Conservation (phyloP, 2,113 vertebrate genomes). For the Quiscalus mexicanus region DNA sequence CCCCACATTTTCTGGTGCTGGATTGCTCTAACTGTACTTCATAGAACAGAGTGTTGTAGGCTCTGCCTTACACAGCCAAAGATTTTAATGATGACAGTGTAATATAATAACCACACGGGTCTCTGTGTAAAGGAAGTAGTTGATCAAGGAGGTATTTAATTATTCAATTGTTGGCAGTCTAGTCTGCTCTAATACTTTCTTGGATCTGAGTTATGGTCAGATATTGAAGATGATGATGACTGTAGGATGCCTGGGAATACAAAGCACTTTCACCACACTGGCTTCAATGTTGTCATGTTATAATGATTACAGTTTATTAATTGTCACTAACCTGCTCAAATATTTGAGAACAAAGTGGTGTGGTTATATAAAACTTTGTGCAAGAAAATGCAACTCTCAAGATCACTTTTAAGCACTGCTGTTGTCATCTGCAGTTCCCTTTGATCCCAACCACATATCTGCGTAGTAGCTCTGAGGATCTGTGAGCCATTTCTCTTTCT, state of each 20-base stretch:
- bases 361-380: conserved; percentile 18
- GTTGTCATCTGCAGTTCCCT: conserved; percentile 23
- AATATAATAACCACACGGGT: not conserved
- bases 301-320: conserved; percentile 15
- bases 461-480: conserved; percentile 39
- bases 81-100: not conserved
- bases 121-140: conserved; percentile 24
- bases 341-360: conserved; percentile 54
- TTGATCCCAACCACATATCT: conserved; percentile 37
- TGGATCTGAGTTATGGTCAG: conserved; percentile 4
- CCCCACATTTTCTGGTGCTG: not conserved
- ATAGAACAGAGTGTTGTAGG: accelerated
- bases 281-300: conserved; percentile 13
- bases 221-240: not conserved
- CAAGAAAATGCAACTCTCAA: not conserved
- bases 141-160: conserved; percentile 22
- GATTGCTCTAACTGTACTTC: not conserved
- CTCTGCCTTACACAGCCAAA: not conserved
- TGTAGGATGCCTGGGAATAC: not conserved
- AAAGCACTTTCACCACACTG: conserved; percentile 47
- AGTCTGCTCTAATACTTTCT: not conserved
- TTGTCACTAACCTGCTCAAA: conserved; percentile 51
- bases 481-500: conserved; percentile 53
- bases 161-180: conserved; percentile 19
- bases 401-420: conserved; percentile 20